Conservation (phyloP, 2,113 vertebrate genomes). For the Psettodes erumei region DNA sequence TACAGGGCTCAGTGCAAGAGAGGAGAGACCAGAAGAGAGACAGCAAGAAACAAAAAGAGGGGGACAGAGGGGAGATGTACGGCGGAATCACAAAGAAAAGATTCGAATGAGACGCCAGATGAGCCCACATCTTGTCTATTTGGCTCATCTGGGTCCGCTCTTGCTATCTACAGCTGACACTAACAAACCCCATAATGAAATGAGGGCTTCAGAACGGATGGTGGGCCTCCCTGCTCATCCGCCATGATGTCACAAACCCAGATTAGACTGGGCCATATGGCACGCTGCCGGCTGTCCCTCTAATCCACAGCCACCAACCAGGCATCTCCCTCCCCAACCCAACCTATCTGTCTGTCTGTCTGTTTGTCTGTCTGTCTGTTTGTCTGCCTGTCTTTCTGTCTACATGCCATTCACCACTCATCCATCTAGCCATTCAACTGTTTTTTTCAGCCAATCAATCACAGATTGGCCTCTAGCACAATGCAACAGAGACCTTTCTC, state of each 20-base stretch:
- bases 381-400: constrained; percentile 2
- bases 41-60: background rate
- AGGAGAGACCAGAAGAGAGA: background rate
- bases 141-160: constrained; percentile 24
- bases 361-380: background rate
- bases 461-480: background rate
- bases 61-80: background rate
- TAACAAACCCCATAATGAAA: constrained; percentile 58
- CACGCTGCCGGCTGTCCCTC: constrained; percentile 70
- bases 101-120: background rate
- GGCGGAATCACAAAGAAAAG: background rate
- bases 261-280: constrained; percentile 80
- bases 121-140: constrained; percentile 18
- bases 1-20: background rate
- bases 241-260: constrained; percentile 77
- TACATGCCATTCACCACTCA: background rate
- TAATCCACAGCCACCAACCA: constrained; percentile 63
- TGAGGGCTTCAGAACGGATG: constrained; percentile 48
- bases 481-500: background rate
- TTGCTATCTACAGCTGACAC: constrained; percentile 68
- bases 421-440: background rate
- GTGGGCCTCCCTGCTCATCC: constrained; percentile 60
- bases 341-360: constrained; percentile 5
- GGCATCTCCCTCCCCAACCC: constrained; percentile 27
- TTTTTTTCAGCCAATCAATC: background rate